A percentile compares a stretch with the other conserved stretches of the same genome.
Evolutionary conservation across 2,113 vertebrate species (phyloP).

Genomic region (Thinocorus orbignyianus): DNA sequence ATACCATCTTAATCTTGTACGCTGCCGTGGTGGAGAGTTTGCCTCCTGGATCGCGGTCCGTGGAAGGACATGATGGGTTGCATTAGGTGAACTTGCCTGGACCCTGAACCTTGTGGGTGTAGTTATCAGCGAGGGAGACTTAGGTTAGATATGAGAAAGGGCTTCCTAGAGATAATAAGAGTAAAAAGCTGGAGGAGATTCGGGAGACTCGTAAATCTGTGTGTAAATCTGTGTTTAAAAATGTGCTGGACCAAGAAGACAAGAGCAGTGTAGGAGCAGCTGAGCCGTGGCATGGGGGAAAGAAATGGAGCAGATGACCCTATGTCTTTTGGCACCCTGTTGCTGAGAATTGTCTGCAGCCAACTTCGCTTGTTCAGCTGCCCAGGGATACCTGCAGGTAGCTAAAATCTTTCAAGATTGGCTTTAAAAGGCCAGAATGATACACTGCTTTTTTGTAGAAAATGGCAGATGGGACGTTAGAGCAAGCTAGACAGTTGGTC

Average conservation of each 20-base stretch:
- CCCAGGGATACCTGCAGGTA: constrained; percentile 23
- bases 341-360: constrained; percentile 1
- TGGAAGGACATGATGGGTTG: not conserved
- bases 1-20: not conserved
- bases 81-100: not conserved
- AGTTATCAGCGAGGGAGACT: not conserved
- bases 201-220: not conserved
- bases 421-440: constrained; percentile 21
- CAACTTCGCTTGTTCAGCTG: not conserved
- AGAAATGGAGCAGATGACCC: not conserved
- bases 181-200: not conserved
- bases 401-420: constrained; percentile 5
- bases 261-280: not conserved
- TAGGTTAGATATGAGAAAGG: not conserved
- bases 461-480: constrained; percentile 17
- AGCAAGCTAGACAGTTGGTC: constrained; percentile 43
- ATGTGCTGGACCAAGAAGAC: not conserved
- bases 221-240: not conserved
- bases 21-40: not conserved
- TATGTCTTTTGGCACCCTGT: constrained; percentile 19
- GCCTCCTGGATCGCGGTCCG: not conserved
- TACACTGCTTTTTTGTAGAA: not conserved
- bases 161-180: not conserved
- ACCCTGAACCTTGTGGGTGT: not conserved
- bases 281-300: not conserved